Base-by-base conservation (phyloP, 2,888 invertebrate genomes). In the Acleris sparsana region DNA sequence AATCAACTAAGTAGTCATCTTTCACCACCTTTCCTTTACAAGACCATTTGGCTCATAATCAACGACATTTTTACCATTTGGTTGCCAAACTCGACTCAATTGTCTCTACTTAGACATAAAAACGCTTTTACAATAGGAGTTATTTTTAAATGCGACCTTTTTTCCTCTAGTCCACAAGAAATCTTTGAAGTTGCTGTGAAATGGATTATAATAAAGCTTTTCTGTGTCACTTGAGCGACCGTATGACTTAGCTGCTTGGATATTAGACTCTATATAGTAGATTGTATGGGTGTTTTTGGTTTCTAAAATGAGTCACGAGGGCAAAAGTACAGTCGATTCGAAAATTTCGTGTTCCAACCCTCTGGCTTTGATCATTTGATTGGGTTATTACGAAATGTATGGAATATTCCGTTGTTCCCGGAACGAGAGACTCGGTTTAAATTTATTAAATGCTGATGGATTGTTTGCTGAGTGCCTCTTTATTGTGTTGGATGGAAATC, bases 171-270 rank as follows among this genome's bases (percentile, higher is more conserved):
- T 39, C 11, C 13, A 39, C 39, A 11, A 51, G 25, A 66, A 59
- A 60, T 59, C 63, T 70, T 69, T 68, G 62, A 69, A 67, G 63
- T 59, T 55, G 53, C 58, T 48, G 82, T 79, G 73, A 76, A 82
- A 80, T 83, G 79, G 80, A 79, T 78, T 76, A 80, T 83, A 84
- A 85, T 77, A 78, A 83, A 80, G 80, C 80, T 73, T 60, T 64
- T 65, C 22, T 29, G 43, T 16, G 39, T 55, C 39, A 20, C 43
- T 55, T 43, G 43, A 18, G 39, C n/a, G 20, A 43, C 7, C n/a
- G 16, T 55, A 55, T 55, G 5, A 20, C 46, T 16, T 46, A 6
- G 5, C 6, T 7, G 16, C 17, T 46, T 43, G n/a, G 0, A 22
- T 20, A 55, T 16, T 16, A 18, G 18, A 55, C 43, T 18, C n/a